Base-by-base conservation (phyloP, 2,888 invertebrate species). In the Dasypolia templi region DNA sequence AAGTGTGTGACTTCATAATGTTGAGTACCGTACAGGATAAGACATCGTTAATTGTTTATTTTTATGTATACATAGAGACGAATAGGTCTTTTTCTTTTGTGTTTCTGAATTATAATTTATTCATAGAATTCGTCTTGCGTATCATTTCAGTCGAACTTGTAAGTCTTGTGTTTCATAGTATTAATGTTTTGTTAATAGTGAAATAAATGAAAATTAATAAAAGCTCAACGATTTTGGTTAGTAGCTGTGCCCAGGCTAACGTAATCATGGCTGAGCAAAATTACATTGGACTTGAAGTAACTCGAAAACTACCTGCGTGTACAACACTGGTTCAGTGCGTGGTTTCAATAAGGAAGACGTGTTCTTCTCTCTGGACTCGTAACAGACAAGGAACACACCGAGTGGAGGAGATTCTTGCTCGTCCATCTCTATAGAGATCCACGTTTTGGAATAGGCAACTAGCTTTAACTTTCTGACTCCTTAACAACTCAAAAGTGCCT, bases 1-100 rank as follows among this genome's bases (percentile, higher is more conserved):
- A 44, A 44, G 72, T 58, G n/a, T 44, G 14, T 72, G 29, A 29
- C 22, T 81, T 76, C 80, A 76, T 49, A 80, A 42, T 56, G 32
- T 49, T 35, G n/a, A 62, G 74, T 55, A 42, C 73, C 80, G 61
- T 73, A 22, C 26, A 46, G 46, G 39, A 72, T 72, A 49, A 32
- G 26, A 49, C 70, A 46, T 35, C 3, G 35, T 26, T 68, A 35
- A 68, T 32, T n/a, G 46, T 46, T 46, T 46, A 46, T 19, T 46
- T 19, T 19, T 46, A 7, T 44, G 19, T 46, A 6, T n/a, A n/a
- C n/a, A n/a, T 17, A 46, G 6, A 5, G 46, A 35, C 35, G 35
- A 35, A 35, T 35, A 35, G 35, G 46, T 19, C 46, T 5, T 46
- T 49, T 9, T 68, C 11, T 14, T 4, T 4, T 4, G 26, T 22